Base-by-base conservation (phyloP, 2,113 vertebrate genomes). In the Tichodroma muraria region DNA sequence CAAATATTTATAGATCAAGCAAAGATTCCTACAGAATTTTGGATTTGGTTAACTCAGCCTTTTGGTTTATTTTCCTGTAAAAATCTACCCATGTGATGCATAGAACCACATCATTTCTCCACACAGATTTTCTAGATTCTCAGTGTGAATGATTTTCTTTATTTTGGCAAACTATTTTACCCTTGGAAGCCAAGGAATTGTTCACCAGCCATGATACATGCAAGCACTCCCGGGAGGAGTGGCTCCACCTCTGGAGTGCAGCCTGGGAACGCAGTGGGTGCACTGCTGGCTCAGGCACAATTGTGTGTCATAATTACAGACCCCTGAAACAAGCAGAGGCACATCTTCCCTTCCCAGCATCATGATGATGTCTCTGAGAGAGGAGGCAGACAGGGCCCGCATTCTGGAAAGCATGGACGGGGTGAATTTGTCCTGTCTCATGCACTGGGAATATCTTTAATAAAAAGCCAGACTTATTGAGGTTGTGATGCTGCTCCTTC, bases 211-310 rank as follows among this genome's bases (percentile, higher is more conserved):
- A 9, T 4, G n/a, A 21, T 14, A 16, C 4, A 16, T 30, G 50
- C 30, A 63, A 80, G 18, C 22, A 15, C 11, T 33, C 8, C 52
- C 0, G 0, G 17, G 69, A 30, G 52, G 64, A 68, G 35, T 19
- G n/a, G 28, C 86, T 80, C 64, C 54, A 6, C 47, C 64, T 70
- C 69, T 70, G 42, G 47, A 80, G 80, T 23, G 56, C 64, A 83
- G 80, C 86, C 81, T 81, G 73, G 92, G 92, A 94, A 97, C 68
- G 73, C 61, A 79, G 94, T 90, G 86, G 90, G 90, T 65, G 61
- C 49, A 4, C 60, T 30, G 35, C 64, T 93, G 86, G 90, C 90
- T 75, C 44, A 4, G 61, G 80, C 73, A 68, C 57, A 44, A 8
- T 24, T 4, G n/a, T 22, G 44, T 35, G 49, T 54, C 53, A 11